Evolutionary conservation across 2,797 vertebrate genomes (phyloP).

Genomic region (Dryobates pubescens): DNA sequence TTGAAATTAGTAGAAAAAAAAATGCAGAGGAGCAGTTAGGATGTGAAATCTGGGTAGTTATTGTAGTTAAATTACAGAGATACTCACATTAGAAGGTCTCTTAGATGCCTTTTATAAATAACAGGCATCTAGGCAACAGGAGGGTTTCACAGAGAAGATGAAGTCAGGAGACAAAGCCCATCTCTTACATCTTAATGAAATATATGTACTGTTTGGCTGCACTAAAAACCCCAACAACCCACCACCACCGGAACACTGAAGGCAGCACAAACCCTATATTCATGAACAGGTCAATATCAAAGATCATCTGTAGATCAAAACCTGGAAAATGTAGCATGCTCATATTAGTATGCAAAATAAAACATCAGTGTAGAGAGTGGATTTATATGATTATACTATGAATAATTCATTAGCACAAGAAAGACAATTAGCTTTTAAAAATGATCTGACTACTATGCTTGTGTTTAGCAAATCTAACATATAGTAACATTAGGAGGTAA

Average conservation of each 20-base stretch:
- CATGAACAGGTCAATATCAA: slow-evolving; percentile 52
- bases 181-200: slow-evolving; percentile 38
- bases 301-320: slow-evolving; percentile 74
- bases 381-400: slow-evolving; percentile 73
- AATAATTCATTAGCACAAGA: slow-evolving; percentile 76
- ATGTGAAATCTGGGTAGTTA: background rate
- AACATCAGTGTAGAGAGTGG: slow-evolving; percentile 53
- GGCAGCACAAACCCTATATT: slow-evolving; percentile 44
- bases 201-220: background rate
- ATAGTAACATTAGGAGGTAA: slow-evolving; percentile 40
- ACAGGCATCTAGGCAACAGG: background rate
- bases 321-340: slow-evolving; percentile 68
- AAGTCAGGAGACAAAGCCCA: slow-evolving; percentile 25
- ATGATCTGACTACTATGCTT: slow-evolving; percentile 37
- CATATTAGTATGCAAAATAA: slow-evolving; percentile 76
- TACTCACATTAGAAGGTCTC: background rate
- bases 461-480: slow-evolving; percentile 62
- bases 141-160: slow-evolving; percentile 28
- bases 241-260: background rate
- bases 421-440: slow-evolving; percentile 74
- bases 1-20: background rate
- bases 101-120: slow-evolving; percentile 10
- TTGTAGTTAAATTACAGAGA: background rate
- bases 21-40: background rate
- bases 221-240: background rate